Conservation (phyloP, 2,797 vertebrate species). For the Coluber constrictor region DNA sequence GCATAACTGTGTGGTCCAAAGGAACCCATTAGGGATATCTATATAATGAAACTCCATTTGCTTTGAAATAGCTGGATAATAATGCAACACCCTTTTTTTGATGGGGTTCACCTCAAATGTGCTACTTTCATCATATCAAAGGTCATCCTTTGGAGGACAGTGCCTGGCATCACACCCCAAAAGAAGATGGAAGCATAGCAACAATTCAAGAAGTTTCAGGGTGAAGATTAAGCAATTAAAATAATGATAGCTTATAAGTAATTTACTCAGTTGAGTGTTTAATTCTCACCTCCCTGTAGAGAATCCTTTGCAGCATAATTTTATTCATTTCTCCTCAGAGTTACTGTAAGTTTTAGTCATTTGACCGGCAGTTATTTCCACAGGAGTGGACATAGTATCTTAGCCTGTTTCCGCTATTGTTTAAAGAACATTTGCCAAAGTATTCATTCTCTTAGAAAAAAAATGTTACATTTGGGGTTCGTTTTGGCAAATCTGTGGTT, state of each 20-base stretch:
- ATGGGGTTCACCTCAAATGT: background rate
- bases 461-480: background rate
- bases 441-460: background rate
- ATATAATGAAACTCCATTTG: background rate
- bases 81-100: background rate
- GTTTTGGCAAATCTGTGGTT: background rate
- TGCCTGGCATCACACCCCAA: background rate
- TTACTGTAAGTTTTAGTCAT: background rate
- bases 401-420: background rate
- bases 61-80: background rate
- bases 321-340: background rate
- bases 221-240: background rate
- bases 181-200: background rate
- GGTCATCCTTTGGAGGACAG: background rate
- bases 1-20: background rate
- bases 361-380: background rate
- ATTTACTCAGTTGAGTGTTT: background rate
- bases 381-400: background rate
- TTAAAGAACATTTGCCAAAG: conserved; percentile 27
- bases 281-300: background rate
- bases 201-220: background rate
- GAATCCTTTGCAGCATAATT: background rate
- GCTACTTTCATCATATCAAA: background rate
- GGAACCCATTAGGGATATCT: background rate
- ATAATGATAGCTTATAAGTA: background rate